Evolutionary conservation across 2,113 vertebrate genomes (phyloP).

Genomic region (Buteo buteo): DNA sequence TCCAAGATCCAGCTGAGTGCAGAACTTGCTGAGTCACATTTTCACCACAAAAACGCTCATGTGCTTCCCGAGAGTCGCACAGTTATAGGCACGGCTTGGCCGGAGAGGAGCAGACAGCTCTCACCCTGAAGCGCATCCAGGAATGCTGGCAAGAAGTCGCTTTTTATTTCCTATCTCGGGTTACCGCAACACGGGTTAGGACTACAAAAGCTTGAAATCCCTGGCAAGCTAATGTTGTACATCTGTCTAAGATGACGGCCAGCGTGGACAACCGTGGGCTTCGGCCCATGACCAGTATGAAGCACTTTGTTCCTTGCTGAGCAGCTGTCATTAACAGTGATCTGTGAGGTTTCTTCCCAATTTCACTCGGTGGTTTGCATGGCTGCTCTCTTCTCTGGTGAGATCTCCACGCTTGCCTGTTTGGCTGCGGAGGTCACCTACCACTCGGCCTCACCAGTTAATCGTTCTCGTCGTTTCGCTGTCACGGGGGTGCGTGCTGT

Average conservation of each 20-base stretch:
- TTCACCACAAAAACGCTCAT: background rate
- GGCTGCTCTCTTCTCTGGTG: background rate
- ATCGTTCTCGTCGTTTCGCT: background rate
- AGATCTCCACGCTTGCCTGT: background rate
- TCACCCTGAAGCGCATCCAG: slow-evolving; percentile 36
- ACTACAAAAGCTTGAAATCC: slow-evolving; percentile 28
- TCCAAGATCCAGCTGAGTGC: slow-evolving; percentile 9
- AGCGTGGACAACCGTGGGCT: background rate
- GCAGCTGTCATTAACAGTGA: slow-evolving; percentile 51
- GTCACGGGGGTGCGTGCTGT: background rate
- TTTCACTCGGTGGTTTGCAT: background rate
- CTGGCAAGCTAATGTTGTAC: background rate
- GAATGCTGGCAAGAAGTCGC: background rate
- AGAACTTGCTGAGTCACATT: slow-evolving; percentile 54
- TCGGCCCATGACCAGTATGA: slow-evolving; percentile 6
- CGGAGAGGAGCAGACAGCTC: slow-evolving; percentile 21
- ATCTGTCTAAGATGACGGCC: slow-evolving; percentile 41
- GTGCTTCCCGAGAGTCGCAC: background rate
- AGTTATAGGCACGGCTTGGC: slow-evolving; percentile 28
- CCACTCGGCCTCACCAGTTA: background rate
- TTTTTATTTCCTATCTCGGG: slow-evolving; percentile 45
- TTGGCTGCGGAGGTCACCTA: background rate
- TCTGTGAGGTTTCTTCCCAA: background rate
- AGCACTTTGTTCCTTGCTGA: slow-evolving; percentile 47
- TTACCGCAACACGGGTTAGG: background rate